Evolutionary conservation across 2,797 vertebrate genomes (phyloP), one percentile per base, ranked within the genome.

Genomic region (Falco biarmicus): DNA sequence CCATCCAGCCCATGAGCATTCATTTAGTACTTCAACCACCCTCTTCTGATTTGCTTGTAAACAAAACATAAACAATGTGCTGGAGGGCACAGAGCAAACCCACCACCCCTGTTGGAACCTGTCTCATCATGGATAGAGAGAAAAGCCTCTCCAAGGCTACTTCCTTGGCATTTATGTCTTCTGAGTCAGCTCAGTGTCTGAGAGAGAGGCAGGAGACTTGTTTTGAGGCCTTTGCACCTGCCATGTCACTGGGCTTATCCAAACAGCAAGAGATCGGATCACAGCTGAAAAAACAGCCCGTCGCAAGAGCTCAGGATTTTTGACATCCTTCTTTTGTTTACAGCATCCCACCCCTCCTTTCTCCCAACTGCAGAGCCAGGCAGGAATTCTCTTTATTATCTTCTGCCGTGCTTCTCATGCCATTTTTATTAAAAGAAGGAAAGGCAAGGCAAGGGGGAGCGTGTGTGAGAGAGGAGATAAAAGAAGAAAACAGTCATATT

Each of bases 201-300:
- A 25, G 75, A 87, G 48, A 70, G 61, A 92, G 37, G 73, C 57
- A 41, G 57, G 80, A 95, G 79, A 78, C 25, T 64, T 89, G 87
- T 95, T 96, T 75, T 73, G 66, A 81, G 84, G 71, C 56, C 65
- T 71, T 91, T 96, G 94, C 96, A 97, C 97, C 98, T 98, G 97
- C 92, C 95, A 79, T 93, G 93, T 71, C 29, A 1, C 53, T 95
- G 84, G 66, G 45, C 87, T 97, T 98, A 94, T 95, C 91, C 94
- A 97, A 97, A 97, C 90, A 97, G 86, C 17, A 5, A n/a, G 68
- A 89, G 91, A 77, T 76, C 0, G 37, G 70, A 26, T 53, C 17
- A 10, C 97, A 98, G 97, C 98, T 98, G 98, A 94, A 97, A 98
- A 88, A 98, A 98, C 96, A 98, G 94, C 95, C 84, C 24, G 0